Evolutionary conservation across 2,888 invertebrate species (phyloP).

Genomic region (Anticlea derivata): DNA sequence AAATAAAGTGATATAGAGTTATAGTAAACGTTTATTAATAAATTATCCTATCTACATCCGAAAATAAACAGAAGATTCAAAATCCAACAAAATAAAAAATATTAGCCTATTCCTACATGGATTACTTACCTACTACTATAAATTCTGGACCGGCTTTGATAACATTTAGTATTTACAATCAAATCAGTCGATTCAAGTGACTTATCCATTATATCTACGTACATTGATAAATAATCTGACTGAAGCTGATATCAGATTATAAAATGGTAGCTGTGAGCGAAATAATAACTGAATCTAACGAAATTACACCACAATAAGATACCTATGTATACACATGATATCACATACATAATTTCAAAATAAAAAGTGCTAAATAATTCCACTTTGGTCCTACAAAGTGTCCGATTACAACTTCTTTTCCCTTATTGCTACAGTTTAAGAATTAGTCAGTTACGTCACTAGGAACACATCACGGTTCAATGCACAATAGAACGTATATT

Average conservation of each 20-base stretch:
- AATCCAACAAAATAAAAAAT: constrained; percentile 18
- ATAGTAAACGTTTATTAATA: constrained; percentile 28
- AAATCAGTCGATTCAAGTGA: constrained; percentile 13
- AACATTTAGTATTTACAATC: constrained; percentile 22
- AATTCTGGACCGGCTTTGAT: constrained; percentile 17
- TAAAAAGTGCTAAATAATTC: neutral
- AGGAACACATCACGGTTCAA: constrained; percentile 16
- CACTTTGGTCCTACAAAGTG: constrained; percentile 6
- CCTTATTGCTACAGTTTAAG: too few relatives aligned
- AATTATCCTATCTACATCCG: constrained; percentile 26
- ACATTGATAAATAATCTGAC: neutral
- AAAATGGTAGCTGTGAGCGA: neutral
- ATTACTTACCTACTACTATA: constrained; percentile 7
- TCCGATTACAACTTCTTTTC: neutral
- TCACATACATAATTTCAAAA: neutral
- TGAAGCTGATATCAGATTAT: constrained; percentile 1
- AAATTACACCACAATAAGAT: neutral
- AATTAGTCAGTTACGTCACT: constrained; percentile 6
- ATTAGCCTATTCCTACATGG: constrained; percentile 5
- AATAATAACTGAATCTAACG: neutral
- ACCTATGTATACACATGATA: neutral
- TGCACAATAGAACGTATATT: neutral
- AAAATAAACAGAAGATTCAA: constrained; percentile 23
- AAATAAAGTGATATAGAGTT: neutral
- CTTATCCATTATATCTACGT: neutral